Evolutionary conservation across 2,888 invertebrate genomes (phyloP), one percentile per base, ranked within the genome.

Genomic region (Melanargia galathea): DNA sequence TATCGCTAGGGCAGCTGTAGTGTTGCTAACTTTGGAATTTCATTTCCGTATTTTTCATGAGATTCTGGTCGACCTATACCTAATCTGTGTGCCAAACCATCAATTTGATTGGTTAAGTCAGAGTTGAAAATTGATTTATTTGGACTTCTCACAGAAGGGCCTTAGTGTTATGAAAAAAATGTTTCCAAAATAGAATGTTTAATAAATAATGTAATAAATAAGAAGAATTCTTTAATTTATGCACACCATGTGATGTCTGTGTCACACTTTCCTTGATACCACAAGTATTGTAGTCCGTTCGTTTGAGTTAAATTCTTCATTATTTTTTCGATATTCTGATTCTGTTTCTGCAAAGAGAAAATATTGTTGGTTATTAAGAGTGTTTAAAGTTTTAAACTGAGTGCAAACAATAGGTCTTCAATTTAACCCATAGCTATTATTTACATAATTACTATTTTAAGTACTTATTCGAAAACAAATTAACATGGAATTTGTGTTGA

Each of bases 201-300:
- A 72, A 60, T 74, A 71, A 71, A 72, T 65, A 67, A 55, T 60
- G 35, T 64, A 64, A 54, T 60, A 62, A 61, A 60, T 57, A 57
- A 60, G 45, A 59, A 16, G 2, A 35, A 10, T 52, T 61, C 22
- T 65, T 65, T 66, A 63, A 13, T 67, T 70, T 80, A 87, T 64
- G 69, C 75, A 79, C 98, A 98, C 97, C 97, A 98, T 33, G 94
- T 92, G 3, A 83, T 71, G 76, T 98, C 97, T 65, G 93, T 87
- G 70, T 94, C 90, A 80, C 98, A 99, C 90, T 98, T 98, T 55
- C 96, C 97, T 83, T 95, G 93, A 82, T 96, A 97, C 98, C 98
- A 99, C 65, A 94, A 85, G 56, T 94, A 92, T 80, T 97, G 94
- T 66, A 97, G 86, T 79, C 94, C 93, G 84, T 98, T 98, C 68